Base-by-base conservation (phyloP, 2,113 vertebrate species). In the Charadrius vociferus region DNA sequence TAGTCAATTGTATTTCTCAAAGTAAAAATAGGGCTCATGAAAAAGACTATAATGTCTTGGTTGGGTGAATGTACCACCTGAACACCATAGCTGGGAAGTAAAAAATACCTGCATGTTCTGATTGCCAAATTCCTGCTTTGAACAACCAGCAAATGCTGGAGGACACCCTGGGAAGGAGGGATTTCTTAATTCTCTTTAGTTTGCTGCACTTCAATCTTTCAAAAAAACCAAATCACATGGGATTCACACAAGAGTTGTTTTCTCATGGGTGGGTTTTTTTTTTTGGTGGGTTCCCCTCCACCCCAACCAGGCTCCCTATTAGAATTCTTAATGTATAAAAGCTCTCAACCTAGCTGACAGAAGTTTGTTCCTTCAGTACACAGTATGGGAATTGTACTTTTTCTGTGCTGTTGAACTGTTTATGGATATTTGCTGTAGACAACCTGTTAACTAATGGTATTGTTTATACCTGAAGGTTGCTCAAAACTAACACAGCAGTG, bases 391-490 rank as follows among this genome's bases (percentile, higher is more conserved):
- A 24, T 21, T 86, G 26, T 12, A 61, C 39, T 55, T 85, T 85
- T 70, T 72, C 34, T 82, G 32, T 80, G 45, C 39, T 39, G 15
- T 43, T 73, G 53, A 68, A 39, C 22, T 55, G 18, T 87, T 82
- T 10, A 7, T 26, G 37, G 41, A 24, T 81, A 56, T 87, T 87
- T 89, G 18, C 61, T 78, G 43, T 39, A 80, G 59, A 63, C 32
- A 81, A 27, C n/a, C 43, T 63, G 12, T 88, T 81, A 75, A 66
- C n/a, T 78, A 62, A 55, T 71, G 56, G n/a, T 50, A 4, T 34
- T 90, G 50, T 81, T 94, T 86, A 29, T 71, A 86, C 37, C 41
- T 63, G 58, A 58, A 88, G 47, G 34, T 58, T 81, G 50, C 80
- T 86, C 52, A 62, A 59, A 95, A 56, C 41, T 55, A 67, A 47